Evolutionary conservation across 2,888 invertebrate genomes (phyloP).

Genomic region (Tachina fera): DNA sequence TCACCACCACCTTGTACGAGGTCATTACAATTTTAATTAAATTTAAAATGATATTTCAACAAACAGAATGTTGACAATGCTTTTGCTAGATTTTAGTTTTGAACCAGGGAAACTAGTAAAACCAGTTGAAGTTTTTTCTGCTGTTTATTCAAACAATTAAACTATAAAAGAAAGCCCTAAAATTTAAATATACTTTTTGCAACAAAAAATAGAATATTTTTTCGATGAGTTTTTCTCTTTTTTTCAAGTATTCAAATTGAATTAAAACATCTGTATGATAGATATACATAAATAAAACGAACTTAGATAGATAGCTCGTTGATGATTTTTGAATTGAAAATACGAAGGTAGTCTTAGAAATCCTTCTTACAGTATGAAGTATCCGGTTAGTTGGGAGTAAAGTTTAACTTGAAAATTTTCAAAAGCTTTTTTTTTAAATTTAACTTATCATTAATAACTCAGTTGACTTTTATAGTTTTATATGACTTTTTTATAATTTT

Average conservation of each 20-base stretch:
- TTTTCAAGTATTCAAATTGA: slow-evolving; percentile 9
- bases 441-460: too few relatives aligned
- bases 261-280: slow-evolving; percentile 45
- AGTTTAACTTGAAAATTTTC: too few relatives aligned
- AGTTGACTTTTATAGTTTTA: too few relatives aligned
- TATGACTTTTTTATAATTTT: too few relatives aligned
- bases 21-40: slow-evolving; percentile 67
- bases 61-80: slow-evolving; percentile 47
- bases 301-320: background rate
- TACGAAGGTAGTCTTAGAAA: background rate
- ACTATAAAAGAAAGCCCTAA: slow-evolving; percentile 30
- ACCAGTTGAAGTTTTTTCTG: slow-evolving; percentile 43
- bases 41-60: slow-evolving; percentile 35
- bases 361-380: background rate
- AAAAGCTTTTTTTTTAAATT: too few relatives aligned
- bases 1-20: slow-evolving; percentile 69
- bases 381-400: too few relatives aligned
- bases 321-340: background rate
- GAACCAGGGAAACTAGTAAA: slow-evolving; percentile 57
- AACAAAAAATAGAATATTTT: slow-evolving; percentile 19
- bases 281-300: too few relatives aligned
- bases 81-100: slow-evolving; percentile 2
- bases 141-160: slow-evolving; percentile 38
- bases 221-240: background rate
- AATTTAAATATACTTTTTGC: slow-evolving; percentile 26